Percentiles rank a stretch among this genome's conserved stretches.
Conservation (phyloP, 2,888 invertebrate genomes). For the Phania funesta region DNA sequence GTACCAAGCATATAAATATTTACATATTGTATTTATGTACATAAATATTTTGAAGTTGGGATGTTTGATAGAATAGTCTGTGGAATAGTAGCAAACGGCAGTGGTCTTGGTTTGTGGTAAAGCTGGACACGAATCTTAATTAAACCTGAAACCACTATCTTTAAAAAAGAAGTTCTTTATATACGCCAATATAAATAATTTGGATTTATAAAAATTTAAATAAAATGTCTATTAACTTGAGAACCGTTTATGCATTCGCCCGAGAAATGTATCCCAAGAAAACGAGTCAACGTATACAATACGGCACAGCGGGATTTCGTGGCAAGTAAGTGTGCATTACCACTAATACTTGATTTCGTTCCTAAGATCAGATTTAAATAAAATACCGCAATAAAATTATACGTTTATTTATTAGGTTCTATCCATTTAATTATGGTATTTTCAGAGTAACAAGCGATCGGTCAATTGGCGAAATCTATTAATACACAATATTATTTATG, state of each 20-base stretch:
- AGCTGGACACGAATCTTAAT: background rate
- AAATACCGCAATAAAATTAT: background rate
- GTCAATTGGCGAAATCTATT: slow-evolving; percentile 34
- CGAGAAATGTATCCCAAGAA: slow-evolving; percentile 89
- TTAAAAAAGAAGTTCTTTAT: background rate
- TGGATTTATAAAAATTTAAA: background rate
- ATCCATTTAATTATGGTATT: background rate
- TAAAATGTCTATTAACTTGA: slow-evolving; percentile 78
- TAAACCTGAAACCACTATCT: background rate
- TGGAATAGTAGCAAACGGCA: too few species aligned
- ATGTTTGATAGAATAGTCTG: too few species aligned
- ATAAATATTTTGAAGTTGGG: too few species aligned
- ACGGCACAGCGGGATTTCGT: slow-evolving; percentile 93
- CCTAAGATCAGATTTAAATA: background rate
- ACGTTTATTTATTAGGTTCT: background rate
- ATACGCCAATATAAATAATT: background rate
- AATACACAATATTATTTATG: slow-evolving; percentile 15
- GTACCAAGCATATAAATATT: too few species aligned
- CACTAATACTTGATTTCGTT: background rate
- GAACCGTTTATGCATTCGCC: slow-evolving; percentile 86
- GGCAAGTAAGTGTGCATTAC: slow-evolving; percentile 81
- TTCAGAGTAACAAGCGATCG: slow-evolving; percentile 1
- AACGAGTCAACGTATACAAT: slow-evolving; percentile 85
- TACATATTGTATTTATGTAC: too few species aligned
- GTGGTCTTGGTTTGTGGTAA: background rate